Conservation (phyloP, 2,797 vertebrate genomes). For the Liasis olivaceus region DNA sequence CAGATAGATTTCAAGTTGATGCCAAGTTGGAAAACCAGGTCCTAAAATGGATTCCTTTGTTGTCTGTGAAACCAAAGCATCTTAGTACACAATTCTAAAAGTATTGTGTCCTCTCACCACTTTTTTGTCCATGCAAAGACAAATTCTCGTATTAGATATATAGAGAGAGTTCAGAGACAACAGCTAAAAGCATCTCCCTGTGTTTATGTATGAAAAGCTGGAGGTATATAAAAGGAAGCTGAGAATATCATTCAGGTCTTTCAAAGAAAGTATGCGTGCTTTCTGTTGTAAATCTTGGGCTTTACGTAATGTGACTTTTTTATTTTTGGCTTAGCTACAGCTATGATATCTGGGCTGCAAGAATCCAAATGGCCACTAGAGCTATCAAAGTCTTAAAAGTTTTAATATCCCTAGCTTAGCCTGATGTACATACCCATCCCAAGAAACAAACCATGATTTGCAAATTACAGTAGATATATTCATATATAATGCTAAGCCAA, state of each 20-base stretch:
- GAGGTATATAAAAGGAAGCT: background rate
- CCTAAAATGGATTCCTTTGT: background rate
- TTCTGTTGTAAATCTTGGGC: background rate
- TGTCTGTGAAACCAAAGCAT: background rate
- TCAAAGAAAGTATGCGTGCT: background rate
- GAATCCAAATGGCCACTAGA: too few relatives aligned
- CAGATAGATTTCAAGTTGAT: background rate
- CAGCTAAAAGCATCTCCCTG: too few relatives aligned
- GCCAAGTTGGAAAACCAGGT: background rate
- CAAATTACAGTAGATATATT: too few relatives aligned
- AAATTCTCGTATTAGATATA: background rate
- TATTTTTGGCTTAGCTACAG: too few relatives aligned
- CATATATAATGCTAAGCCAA: too few relatives aligned
- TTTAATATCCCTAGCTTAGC: too few relatives aligned
- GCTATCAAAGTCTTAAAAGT: too few relatives aligned
- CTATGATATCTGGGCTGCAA: too few relatives aligned
- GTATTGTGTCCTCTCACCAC: background rate
- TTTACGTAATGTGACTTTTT: background rate
- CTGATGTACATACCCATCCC: too few relatives aligned
- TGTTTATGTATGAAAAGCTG: background rate
- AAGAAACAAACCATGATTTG: too few relatives aligned
- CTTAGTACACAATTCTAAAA: background rate
- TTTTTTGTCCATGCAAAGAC: background rate
- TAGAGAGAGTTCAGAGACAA: background rate
- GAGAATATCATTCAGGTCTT: background rate